Conservation (phyloP, 2,797 vertebrate genomes). For the Lophotriccus pileatus region DNA sequence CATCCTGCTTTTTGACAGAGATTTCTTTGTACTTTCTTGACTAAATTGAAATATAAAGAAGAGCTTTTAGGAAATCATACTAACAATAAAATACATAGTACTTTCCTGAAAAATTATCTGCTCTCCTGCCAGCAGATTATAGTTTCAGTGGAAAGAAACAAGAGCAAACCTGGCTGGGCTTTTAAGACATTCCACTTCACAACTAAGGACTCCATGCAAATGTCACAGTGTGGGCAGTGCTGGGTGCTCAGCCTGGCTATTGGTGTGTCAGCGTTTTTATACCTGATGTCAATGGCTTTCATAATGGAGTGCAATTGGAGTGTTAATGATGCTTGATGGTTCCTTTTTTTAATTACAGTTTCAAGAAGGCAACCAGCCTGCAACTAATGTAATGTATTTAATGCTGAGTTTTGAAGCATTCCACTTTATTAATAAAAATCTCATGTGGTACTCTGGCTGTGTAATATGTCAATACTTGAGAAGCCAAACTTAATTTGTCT, state of each 20-base stretch:
- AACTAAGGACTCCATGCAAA: neutral
- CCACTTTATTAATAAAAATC: constrained; percentile 35
- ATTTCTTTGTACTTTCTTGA: neutral
- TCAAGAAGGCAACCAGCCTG: neutral
- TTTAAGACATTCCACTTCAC: neutral
- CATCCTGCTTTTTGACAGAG: neutral
- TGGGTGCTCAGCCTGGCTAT: neutral
- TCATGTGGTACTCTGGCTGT: neutral
- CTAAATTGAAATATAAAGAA: neutral
- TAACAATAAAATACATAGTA: neutral
- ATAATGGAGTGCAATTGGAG: neutral
- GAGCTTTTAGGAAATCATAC: neutral
- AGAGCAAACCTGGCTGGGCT: neutral
- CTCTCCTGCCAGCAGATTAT: neutral
- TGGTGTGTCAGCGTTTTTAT: neutral
- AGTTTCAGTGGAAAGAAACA: neutral
- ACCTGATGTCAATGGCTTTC: neutral
- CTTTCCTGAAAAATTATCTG: neutral
- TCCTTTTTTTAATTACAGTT: constrained; percentile 10
- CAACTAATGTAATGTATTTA: neutral
- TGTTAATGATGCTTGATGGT: neutral
- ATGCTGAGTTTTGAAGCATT: constrained; percentile 1
- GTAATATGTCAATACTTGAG: neutral
- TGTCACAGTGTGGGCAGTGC: accelerated
- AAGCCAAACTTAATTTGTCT: neutral